phyloP scores from a whole-genome alignment of 2,113 vertebrate genomes.

The Notechis scutatus region DNA sequence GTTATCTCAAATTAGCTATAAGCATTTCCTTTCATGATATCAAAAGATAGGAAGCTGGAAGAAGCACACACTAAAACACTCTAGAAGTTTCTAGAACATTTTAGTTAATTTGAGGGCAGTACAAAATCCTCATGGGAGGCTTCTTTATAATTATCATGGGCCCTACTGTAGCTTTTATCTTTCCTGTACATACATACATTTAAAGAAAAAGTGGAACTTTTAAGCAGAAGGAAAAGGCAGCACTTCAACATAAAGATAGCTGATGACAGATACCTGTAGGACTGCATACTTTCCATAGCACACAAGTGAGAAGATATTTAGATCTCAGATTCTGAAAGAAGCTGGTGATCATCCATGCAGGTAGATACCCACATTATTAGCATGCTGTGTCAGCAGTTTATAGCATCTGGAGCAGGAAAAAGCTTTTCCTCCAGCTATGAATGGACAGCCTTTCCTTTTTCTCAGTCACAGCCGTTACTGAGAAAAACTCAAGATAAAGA shows the following conservation, averaged over 20 bases:
- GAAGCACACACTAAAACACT: not conserved
- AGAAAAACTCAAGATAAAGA: not conserved
- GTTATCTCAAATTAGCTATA: not conserved
- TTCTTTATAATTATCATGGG: too few species aligned
- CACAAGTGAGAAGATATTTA: not conserved
- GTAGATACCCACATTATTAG: not conserved
- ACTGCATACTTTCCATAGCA: not conserved
- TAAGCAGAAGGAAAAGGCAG: not conserved
- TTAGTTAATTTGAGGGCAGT: not conserved
- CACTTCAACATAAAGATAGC: not conserved
- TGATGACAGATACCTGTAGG: constrained; percentile 10
- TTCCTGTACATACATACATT: not conserved
- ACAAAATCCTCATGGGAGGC: not conserved
- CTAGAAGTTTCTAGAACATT: not conserved
- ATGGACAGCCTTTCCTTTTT: not conserved
- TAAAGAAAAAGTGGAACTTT: not conserved
- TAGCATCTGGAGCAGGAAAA: not conserved
- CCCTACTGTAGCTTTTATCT: not conserved
- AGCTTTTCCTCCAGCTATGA: not conserved
- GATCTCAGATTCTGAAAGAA: not conserved
- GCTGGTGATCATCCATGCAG: not conserved
- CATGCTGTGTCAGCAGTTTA: not conserved
- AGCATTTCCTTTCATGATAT: not conserved
- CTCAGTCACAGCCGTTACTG: not conserved
- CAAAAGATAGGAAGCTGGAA: not conserved